phyloP scores from a whole-genome alignment of 2,888 invertebrate species.

The Hylaea fasciaria region DNA sequence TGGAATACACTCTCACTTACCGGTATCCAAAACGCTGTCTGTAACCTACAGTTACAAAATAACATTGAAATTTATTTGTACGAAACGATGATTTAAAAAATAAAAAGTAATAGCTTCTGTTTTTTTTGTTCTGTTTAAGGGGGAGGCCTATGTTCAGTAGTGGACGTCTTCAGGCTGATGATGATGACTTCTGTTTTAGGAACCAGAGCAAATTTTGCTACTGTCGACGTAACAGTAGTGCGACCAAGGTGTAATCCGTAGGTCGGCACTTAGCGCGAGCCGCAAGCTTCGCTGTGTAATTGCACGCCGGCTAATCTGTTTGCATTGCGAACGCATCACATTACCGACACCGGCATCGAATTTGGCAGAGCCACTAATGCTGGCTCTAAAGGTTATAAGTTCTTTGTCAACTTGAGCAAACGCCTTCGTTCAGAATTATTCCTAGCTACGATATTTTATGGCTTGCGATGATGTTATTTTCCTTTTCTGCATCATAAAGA shows the following conservation, averaged over 20 bases:
- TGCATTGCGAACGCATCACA: conserved; percentile 71
- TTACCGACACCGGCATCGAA: conserved; percentile 50
- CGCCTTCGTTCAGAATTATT: no score
- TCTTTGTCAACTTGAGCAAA: not conserved
- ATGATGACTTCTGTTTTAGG: no score
- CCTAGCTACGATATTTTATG: no score
- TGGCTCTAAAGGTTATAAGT: conserved; percentile 12
- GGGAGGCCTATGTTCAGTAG: no score
- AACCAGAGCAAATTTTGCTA: conserved; percentile 3
- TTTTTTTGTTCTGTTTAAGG: no score
- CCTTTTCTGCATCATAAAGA: not conserved
- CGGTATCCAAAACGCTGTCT: not conserved
- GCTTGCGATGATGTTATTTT: no score
- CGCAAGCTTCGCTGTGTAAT: conserved; percentile 79
- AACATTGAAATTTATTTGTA: not conserved
- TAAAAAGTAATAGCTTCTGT: no score
- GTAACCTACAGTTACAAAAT: not conserved
- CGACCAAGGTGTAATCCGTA: conserved; percentile 76
- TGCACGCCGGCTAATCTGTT: conserved; percentile 80
- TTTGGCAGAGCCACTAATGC: conserved; percentile 39
- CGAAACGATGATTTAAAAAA: no score
- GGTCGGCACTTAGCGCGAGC: conserved; percentile 78
- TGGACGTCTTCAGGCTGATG: no score
- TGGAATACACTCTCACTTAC: not conserved
- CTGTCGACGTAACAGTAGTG: conserved; percentile 34